phyloP scores from a whole-genome alignment of 2,888 invertebrate species.

The Crepidodera aurea region DNA sequence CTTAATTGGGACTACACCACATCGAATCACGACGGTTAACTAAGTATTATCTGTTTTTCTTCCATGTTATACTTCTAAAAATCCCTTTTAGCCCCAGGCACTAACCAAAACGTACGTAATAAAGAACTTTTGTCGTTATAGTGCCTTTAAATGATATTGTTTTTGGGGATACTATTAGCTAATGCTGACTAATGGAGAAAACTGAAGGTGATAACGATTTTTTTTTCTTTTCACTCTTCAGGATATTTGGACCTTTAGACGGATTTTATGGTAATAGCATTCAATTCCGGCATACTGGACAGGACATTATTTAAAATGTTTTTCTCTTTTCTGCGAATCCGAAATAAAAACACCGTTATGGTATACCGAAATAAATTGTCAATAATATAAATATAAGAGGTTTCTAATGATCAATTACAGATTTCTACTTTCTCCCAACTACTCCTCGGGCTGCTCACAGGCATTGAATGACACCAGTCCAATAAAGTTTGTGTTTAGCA shows the following conservation, averaged over 20 bases:
- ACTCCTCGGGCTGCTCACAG: too few species aligned
- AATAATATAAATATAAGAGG: too few species aligned
- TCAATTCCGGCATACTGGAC: not conserved
- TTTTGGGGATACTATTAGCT: not conserved
- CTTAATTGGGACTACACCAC: not conserved
- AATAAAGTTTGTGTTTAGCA: too few species aligned
- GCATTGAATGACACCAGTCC: too few species aligned
- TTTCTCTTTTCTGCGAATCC: too few species aligned
- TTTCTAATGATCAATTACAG: too few species aligned
- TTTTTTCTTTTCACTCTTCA: not conserved
- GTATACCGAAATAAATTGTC: too few species aligned
- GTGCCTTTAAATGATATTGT: not conserved
- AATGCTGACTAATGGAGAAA: not conserved
- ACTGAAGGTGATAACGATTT: not conserved
- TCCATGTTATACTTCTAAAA: not conserved
- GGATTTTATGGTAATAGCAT: not conserved
- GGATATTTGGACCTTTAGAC: too few species aligned
- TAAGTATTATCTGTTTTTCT: not conserved
- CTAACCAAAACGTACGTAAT: not conserved
- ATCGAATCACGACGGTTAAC: not conserved
- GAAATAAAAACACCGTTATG: too few species aligned
- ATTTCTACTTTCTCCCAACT: too few species aligned
- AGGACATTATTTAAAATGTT: too few species aligned
- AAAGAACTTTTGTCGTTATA: not conserved
- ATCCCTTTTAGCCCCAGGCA: not conserved